These are phyloP conservation scores for Temnothorax rugatulus DNA, from an alignment of 2,888 invertebrate species.

Conservation along the genomic window DNA sequence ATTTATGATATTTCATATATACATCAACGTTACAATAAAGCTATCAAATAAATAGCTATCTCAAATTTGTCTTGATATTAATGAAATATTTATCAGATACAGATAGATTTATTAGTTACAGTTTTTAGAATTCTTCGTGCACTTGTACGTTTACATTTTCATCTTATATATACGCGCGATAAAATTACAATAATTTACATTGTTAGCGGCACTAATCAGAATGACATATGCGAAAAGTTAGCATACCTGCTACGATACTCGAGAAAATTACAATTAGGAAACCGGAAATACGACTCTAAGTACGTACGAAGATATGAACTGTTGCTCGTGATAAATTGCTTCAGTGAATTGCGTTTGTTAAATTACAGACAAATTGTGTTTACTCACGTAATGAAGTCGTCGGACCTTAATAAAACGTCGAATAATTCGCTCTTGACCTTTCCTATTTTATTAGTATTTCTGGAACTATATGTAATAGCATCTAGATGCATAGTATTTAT, in stretches of 20 bases:
- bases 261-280: conserved; percentile 3
- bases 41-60: too few relatives aligned
- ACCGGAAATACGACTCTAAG: neutral
- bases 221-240: neutral
- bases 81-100: too few relatives aligned
- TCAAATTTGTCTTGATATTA: too few relatives aligned
- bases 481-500: neutral
- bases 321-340: neutral
- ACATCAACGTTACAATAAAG: too few relatives aligned
- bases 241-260: neutral
- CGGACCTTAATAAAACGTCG: neutral
- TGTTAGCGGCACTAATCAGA: neutral
- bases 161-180: neutral
- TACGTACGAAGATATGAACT: neutral
- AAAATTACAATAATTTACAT: neutral
- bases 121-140: too few relatives aligned
- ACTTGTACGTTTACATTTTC: too few relatives aligned
- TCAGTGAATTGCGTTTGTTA: neutral
- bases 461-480: neutral
- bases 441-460: neutral
- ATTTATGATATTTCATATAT: too few relatives aligned
- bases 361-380: conserved; percentile 17
- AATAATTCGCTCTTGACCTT: neutral
- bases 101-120: too few relatives aligned
- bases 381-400: conserved; percentile 6